A percentile compares a stretch with the other conserved stretches of the same genome.
phyloP scores from a whole-genome alignment of 2,888 invertebrate genomes.

The Bimastos eiseni region DNA sequence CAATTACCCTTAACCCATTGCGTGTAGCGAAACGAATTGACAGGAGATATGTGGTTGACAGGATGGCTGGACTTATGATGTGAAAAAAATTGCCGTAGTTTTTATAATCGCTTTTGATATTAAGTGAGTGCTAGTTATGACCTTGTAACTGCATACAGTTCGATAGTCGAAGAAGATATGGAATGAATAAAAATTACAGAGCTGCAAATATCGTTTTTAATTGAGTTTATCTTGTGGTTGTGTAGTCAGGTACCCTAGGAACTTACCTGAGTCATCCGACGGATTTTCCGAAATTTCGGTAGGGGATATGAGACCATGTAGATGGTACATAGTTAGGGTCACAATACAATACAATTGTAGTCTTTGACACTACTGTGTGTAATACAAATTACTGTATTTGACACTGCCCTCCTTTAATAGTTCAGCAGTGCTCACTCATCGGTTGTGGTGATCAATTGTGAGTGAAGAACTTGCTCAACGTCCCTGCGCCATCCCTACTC shows the following conservation, averaged over 20 bases:
- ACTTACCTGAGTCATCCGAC: too few species aligned
- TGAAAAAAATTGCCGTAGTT: not conserved
- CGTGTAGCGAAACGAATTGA: not conserved
- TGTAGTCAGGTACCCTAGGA: too few species aligned
- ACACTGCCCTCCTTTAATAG: too few species aligned
- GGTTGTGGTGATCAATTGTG: too few species aligned
- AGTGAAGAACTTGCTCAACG: too few species aligned
- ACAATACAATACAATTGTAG: too few species aligned
- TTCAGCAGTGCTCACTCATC: too few species aligned
- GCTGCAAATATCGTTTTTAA: not conserved
- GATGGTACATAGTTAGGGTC: too few species aligned
- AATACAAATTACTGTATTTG: too few species aligned
- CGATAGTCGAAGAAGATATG: not conserved
- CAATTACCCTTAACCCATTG: constrained; percentile 5
- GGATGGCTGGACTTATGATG: not conserved
- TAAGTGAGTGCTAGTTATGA: not conserved
- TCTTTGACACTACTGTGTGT: too few species aligned
- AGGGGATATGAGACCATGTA: not conserved
- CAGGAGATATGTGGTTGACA: not conserved
- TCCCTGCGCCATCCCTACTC: too few species aligned
- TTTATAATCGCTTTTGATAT: not conserved
- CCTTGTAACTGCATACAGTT: not conserved
- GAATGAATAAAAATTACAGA: not conserved
- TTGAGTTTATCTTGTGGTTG: not conserved
- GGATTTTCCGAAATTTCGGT: too few species aligned